phyloP scores from a whole-genome alignment of 2,113 vertebrate species.

The Dasyornis broadbenti region DNA sequence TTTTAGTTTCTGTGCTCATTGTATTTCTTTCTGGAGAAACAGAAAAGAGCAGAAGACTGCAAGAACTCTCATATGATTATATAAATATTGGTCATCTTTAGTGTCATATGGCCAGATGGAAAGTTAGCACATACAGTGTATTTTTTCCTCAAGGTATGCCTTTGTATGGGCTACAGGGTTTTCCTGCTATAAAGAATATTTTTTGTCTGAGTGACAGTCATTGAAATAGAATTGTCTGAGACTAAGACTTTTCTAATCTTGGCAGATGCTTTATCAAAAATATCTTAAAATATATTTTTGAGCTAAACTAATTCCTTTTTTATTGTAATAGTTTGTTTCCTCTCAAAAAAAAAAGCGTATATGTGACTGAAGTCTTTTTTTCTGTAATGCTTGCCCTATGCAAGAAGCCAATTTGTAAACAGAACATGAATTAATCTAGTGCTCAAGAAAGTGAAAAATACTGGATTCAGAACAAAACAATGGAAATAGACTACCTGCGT shows the following conservation, averaged over 20 bases:
- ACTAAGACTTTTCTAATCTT: not conserved
- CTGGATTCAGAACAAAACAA: not conserved
- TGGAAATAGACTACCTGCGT: not conserved
- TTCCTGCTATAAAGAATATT: not conserved
- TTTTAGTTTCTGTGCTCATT: not conserved
- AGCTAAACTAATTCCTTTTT: not conserved
- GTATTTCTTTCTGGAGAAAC: not conserved
- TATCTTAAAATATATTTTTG: not conserved
- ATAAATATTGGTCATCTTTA: not conserved
- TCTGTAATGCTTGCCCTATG: not conserved
- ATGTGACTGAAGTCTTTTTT: not conserved
- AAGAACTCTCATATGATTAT: not conserved
- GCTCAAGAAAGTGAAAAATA: not conserved
- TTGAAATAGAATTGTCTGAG: not conserved
- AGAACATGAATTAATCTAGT: not conserved
- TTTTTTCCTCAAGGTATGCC: not conserved
- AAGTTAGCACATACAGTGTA: not conserved
- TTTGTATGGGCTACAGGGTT: not conserved
- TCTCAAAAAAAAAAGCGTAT: not conserved
- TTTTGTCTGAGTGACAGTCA: not conserved
- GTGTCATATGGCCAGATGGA: not conserved
- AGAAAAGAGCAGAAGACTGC: not conserved
- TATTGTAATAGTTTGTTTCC: not conserved
- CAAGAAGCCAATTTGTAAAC: not conserved
- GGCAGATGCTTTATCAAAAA: not conserved